Conservation (phyloP, 2,888 invertebrate species). For the Synanthedon formicaeformis region DNA sequence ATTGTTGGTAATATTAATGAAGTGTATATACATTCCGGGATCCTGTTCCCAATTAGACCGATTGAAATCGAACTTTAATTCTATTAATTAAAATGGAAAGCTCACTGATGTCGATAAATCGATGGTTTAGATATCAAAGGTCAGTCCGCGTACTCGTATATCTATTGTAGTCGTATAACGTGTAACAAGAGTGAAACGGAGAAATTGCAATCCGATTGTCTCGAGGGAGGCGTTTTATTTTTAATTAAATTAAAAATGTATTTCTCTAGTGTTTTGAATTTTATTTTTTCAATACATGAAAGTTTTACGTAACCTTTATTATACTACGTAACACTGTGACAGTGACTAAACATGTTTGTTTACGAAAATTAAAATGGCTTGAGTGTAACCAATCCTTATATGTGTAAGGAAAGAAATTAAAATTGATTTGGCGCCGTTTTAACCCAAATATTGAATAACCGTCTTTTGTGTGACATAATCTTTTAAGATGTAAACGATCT, state of each 20-base stretch:
- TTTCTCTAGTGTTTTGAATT: neutral
- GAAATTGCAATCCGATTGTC: neutral
- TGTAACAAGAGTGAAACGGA: neutral
- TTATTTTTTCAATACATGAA: neutral
- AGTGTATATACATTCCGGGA: neutral
- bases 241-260: neutral
- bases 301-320: too few species aligned
- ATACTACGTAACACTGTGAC: too few species aligned
- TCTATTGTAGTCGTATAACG: neutral
- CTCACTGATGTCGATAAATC: constrained; percentile 17
- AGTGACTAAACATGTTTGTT: too few species aligned
- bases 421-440: too few species aligned
- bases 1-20: too few species aligned
- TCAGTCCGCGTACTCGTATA: constrained; percentile 5
- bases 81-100: constrained; percentile 16
- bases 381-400: too few species aligned
- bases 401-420: too few species aligned
- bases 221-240: neutral
- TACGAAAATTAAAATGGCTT: too few species aligned
- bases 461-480: too few species aligned
- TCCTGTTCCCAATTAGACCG: constrained; percentile 9
- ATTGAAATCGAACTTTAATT: neutral
- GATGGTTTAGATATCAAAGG: constrained; percentile 18
- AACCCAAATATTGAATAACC: too few species aligned
- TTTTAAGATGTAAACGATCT: too few species aligned